These are phyloP conservation scores for Alloscopus bannaensis DNA, from an alignment of 2,888 invertebrate genomes.

Conservation along the genomic window DNA sequence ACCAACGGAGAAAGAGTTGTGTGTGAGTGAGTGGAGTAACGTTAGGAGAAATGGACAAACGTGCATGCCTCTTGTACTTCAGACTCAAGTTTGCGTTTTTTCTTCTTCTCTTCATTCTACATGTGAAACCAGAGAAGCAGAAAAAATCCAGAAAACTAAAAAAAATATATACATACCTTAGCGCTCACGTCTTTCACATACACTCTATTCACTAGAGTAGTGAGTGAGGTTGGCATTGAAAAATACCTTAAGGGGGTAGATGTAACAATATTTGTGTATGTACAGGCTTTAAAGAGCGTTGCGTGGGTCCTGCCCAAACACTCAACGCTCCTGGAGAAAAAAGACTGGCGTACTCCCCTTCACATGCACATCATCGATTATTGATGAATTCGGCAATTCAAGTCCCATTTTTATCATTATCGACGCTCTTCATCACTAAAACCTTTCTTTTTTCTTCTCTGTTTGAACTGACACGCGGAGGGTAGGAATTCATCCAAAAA, in stretches of 20 bases:
- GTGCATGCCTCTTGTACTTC: not conserved
- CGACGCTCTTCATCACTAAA: not conserved
- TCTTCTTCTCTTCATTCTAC: not conserved
- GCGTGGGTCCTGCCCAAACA: not conserved
- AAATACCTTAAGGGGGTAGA: too few relatives aligned
- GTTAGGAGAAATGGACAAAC: slow-evolving; percentile 24
- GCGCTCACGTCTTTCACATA: too few relatives aligned
- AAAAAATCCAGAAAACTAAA: slow-evolving; percentile 25
- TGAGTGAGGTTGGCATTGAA: too few relatives aligned
- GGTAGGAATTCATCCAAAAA: too few relatives aligned
- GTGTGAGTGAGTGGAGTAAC: slow-evolving; percentile 42
- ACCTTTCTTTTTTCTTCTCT: too few relatives aligned
- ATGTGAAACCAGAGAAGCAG: slow-evolving; percentile 34
- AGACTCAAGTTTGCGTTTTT: not conserved
- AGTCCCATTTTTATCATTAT: not conserved
- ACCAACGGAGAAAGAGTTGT: too few relatives aligned
- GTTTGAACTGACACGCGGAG: too few relatives aligned
- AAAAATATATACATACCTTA: too few relatives aligned
- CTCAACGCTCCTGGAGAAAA: slow-evolving; percentile 29
- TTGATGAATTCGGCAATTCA: slow-evolving; percentile 60
- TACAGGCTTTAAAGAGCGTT: not conserved
- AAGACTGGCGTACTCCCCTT: slow-evolving; percentile 64
- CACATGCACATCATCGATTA: slow-evolving; percentile 62
- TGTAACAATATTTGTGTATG: too few relatives aligned
- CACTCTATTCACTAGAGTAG: too few relatives aligned